Percentiles rank a stretch among this genome's conserved stretches.
Evolutionary conservation across 2,797 vertebrate genomes (phyloP).

Genomic region (Cercopithecus diana): DNA sequence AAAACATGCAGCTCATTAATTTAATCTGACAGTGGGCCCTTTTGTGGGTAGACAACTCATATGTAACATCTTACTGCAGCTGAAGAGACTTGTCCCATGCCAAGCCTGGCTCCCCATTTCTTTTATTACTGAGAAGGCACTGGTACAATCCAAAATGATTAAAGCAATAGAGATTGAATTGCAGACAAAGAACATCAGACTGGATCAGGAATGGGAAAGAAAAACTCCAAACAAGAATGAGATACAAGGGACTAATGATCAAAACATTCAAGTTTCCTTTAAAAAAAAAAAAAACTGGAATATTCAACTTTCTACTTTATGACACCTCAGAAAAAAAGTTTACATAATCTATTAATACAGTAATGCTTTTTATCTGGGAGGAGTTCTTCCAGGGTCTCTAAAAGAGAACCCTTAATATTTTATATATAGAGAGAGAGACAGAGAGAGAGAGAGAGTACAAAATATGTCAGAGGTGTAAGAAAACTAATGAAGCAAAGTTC

Average conservation of each 20-base stretch:
- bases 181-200: conserved; percentile 83
- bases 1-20: conserved; percentile 75
- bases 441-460: not conserved
- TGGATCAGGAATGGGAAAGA: conserved; percentile 81
- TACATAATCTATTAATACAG: conserved; percentile 74
- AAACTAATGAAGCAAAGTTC: not conserved
- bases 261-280: conserved; percentile 80
- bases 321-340: conserved; percentile 58
- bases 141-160: conserved; percentile 82
- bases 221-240: conserved; percentile 76
- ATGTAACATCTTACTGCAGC: conserved; percentile 67
- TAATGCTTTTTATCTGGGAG: conserved; percentile 68
- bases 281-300: conserved; percentile 21
- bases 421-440: no score
- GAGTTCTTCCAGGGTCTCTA: conserved; percentile 51
- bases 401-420: conserved; percentile 44
- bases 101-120: conserved; percentile 49
- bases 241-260: conserved; percentile 80
- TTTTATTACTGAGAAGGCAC: conserved; percentile 74
- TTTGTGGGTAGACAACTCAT: conserved; percentile 73
- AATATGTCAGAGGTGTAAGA: conserved; percentile 26
- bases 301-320: conserved; percentile 54
- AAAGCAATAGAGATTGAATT: conserved; percentile 83
- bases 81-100: conserved; percentile 55
- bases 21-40: conserved; percentile 63